phyloP scores from a whole-genome alignment of 2,797 vertebrate species.

The Gallinago nigripennis region DNA sequence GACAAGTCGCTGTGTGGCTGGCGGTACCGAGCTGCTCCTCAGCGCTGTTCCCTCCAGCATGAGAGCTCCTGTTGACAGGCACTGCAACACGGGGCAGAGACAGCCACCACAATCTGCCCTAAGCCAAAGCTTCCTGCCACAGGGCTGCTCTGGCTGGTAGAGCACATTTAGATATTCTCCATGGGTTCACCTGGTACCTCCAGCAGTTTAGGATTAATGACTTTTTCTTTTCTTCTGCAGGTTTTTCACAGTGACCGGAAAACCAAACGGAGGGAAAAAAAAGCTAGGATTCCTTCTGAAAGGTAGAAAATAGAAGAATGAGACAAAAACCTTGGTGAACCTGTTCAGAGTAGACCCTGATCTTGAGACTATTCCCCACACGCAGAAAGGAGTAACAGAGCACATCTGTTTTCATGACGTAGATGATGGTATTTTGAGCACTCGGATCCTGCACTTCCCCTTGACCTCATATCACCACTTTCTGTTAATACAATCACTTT shows the following conservation, averaged over 20 bases:
- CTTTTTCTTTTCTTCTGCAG: neutral
- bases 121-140: neutral
- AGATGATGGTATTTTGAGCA: neutral
- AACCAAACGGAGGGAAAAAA: rapidly evolving
- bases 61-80: neutral
- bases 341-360: neutral
- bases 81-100: neutral
- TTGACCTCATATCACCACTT: constrained; percentile 5
- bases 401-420: neutral
- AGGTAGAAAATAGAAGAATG: neutral
- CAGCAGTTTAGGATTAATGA: neutral
- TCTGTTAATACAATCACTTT: constrained; percentile 23
- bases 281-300: neutral
- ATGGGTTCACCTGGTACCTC: neutral
- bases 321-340: neutral
- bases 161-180: neutral
- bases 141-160: neutral
- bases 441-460: constrained; percentile 3
- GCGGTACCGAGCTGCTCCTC: rapidly evolving
- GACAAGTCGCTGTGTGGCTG: neutral
- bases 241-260: neutral
- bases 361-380: neutral
- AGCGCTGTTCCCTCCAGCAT: rapidly evolving
- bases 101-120: neutral
- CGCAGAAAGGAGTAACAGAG: neutral